A percentile compares a stretch with the other conserved stretches of the same genome.
Evolutionary conservation across 2,888 invertebrate genomes (phyloP).

Genomic region (Cosmia pyralina): DNA sequence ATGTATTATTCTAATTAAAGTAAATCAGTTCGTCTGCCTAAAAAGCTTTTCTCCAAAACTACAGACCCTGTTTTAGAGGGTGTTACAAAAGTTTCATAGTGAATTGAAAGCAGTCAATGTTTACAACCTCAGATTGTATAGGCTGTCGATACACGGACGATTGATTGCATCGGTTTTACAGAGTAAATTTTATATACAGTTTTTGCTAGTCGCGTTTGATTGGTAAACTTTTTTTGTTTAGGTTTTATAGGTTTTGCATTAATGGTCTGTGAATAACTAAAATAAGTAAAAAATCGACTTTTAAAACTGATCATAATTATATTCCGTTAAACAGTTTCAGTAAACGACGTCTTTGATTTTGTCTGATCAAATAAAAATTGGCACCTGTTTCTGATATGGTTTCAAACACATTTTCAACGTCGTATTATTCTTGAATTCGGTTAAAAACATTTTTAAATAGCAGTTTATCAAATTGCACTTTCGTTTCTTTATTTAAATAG

Average conservation of each 20-base stretch:
- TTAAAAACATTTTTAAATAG: not conserved
- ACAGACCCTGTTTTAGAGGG: not conserved
- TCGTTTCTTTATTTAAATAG: not conserved
- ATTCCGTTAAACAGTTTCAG: not conserved
- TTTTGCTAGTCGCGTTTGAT: conserved; percentile 20
- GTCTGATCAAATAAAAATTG: not conserved
- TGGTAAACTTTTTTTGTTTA: not conserved
- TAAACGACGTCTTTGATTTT: not conserved
- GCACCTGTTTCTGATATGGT: not conserved
- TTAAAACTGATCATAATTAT: not conserved
- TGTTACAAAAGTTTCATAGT: conserved; percentile 18
- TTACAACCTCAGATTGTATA: not conserved
- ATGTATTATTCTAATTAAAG: not conserved
- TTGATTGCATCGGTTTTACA: conserved; percentile 5
- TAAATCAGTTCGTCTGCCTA: not conserved
- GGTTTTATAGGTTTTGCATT: not conserved
- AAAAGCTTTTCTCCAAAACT: not conserved
- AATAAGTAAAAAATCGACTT: not conserved
- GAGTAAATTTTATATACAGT: conserved; percentile 20
- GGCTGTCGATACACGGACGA: conserved; percentile 13
- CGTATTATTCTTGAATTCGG: not conserved
- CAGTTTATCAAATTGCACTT: not conserved
- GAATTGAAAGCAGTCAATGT: conserved; percentile 20
- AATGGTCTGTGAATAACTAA: not conserved
- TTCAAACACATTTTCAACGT: not conserved